Conservation (phyloP, 2,113 vertebrate species). For the Vulpes vulpes region DNA sequence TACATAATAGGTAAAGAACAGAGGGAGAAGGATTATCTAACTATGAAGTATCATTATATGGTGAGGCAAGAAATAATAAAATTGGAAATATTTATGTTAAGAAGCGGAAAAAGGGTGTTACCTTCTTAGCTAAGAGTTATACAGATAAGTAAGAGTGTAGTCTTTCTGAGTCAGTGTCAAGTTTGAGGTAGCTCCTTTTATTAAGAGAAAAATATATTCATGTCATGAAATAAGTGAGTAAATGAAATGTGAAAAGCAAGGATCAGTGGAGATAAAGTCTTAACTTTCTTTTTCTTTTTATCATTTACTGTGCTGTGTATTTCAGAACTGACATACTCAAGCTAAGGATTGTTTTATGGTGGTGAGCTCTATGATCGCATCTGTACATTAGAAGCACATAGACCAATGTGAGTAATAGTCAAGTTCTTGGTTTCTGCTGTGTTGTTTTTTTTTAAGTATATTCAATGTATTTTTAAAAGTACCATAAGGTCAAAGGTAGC, state of each 20-base stretch:
- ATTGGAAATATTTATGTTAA: not conserved
- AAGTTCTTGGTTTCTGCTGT: not conserved
- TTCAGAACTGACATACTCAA: not conserved
- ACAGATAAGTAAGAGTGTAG: not conserved
- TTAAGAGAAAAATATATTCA: not conserved
- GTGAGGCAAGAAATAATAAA: not conserved
- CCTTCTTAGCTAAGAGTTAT: not conserved
- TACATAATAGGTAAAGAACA: not conserved
- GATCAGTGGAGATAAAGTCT: no score
- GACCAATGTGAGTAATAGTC: not conserved
- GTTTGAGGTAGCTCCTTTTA: not conserved
- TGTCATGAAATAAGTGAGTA: not conserved
- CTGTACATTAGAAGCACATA: accelerated
- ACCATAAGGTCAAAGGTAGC: not conserved
- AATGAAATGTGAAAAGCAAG: not conserved
- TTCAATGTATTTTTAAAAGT: not conserved
- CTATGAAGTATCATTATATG: not conserved
- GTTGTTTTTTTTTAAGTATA: not conserved
- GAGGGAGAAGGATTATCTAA: not conserved
- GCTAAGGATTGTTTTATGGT: no score
- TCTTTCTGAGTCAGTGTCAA: not conserved
- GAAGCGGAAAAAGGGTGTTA: not conserved
- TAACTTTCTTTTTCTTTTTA: not conserved
- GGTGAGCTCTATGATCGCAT: accelerated
- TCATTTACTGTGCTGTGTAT: not conserved